Percentiles rank a stretch among this genome's conserved stretches.
These are phyloP conservation scores for Amiota mariae DNA, from an alignment of 2,888 invertebrate species.

Conservation along the genomic window DNA sequence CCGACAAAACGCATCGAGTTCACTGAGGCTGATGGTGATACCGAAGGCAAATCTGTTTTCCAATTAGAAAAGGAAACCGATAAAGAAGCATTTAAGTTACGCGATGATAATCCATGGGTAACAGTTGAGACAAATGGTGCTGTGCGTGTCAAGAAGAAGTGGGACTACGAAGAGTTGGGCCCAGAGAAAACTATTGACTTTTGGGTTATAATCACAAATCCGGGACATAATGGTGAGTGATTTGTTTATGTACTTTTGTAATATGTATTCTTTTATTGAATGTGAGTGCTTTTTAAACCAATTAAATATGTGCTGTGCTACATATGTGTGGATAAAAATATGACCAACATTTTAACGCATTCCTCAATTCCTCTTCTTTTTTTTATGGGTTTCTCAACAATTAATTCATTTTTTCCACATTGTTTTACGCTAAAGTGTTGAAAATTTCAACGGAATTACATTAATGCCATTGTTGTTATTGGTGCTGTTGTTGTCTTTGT, in stretches of 20 bases:
- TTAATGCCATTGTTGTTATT: neutral
- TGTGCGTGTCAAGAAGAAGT: conserved; percentile 94
- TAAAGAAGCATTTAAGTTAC: conserved; percentile 92
- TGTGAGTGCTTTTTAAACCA: neutral
- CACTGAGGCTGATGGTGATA: conserved; percentile 91
- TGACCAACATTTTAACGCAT: neutral
- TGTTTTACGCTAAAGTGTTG: conserved; percentile 8
- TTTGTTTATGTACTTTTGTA: conserved; percentile 2
- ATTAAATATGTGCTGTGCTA: neutral
- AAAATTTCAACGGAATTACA: conserved; percentile 11
- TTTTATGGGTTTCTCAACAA: neutral
- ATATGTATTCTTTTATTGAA: neutral
- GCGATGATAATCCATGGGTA: conserved; percentile 95
- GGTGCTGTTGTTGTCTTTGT: neutral
- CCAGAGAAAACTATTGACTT: conserved; percentile 96
- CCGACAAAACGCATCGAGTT: conserved; percentile 95
- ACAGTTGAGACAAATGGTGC: conserved; percentile 93
- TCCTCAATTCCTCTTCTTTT: neutral
- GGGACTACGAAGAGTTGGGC: conserved; percentile 96
- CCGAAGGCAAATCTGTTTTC: conserved; percentile 90
- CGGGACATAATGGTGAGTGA: conserved; percentile 88
- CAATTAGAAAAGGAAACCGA: conserved; percentile 93
- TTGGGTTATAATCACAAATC: conserved; percentile 94
- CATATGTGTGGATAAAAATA: neutral
- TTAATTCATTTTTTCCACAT: neutral